These are phyloP conservation scores for Pipistrellus kuhlii DNA, from an alignment of 2,797 vertebrate species.

Conservation along the genomic window DNA sequence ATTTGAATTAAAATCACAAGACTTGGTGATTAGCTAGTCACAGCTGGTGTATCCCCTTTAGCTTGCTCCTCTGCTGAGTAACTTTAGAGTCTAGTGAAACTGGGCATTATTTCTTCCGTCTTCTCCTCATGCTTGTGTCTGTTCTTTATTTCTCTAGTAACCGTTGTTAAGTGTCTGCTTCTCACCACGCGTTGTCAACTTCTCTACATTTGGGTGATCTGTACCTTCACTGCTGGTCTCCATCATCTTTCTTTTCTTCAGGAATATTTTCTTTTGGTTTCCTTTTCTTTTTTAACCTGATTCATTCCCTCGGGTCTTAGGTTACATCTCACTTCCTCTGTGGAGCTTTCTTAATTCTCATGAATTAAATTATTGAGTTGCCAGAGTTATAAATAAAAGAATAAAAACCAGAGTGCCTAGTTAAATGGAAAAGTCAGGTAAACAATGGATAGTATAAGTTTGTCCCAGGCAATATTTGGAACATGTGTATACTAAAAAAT, in stretches of 20 bases:
- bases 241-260: not conserved
- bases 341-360: not conserved
- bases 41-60: not conserved
- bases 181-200: not conserved
- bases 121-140: not conserved
- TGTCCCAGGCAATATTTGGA: not conserved
- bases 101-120: not conserved
- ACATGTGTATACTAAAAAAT: not conserved
- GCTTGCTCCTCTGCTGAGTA: not conserved
- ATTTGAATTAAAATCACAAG: not conserved
- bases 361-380: not conserved
- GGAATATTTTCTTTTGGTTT: not conserved
- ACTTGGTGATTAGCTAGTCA: not conserved
- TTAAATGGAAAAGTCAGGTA: conserved; percentile 13
- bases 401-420: not conserved
- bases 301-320: not conserved
- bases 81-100: not conserved
- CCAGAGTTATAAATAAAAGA: not conserved
- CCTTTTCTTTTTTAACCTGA: not conserved
- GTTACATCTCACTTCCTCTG: not conserved
- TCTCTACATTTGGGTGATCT: not conserved
- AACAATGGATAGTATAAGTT: not conserved
- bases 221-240: not conserved
- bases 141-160: not conserved
- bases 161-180: not conserved